Evolutionary conservation across 2,797 vertebrate species (phyloP).

Genomic region (Streptopelia turtur): DNA sequence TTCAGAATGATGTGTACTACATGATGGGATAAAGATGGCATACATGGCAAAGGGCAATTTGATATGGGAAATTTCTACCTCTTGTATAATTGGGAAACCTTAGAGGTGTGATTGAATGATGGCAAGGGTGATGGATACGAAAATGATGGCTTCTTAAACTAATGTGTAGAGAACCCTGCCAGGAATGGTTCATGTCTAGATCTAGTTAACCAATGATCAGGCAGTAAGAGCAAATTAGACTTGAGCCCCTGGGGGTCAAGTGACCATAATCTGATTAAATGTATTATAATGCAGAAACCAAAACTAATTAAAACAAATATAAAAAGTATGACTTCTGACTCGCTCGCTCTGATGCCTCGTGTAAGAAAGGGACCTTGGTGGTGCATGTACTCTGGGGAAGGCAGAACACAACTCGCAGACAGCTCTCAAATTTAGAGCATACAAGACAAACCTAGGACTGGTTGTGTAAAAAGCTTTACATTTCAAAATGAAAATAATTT

Average conservation of each 20-base stretch:
- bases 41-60: neutral
- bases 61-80: neutral
- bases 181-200: conserved; percentile 74
- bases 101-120: conserved; percentile 70
- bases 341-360: neutral
- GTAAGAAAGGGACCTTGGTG: neutral
- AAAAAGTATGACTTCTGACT: conserved; percentile 70
- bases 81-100: conserved; percentile 41
- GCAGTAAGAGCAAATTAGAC: conserved; percentile 66
- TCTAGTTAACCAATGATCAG: conserved; percentile 65
- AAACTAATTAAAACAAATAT: conserved; percentile 67
- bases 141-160: conserved; percentile 74
- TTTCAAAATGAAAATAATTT: neutral
- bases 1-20: neutral
- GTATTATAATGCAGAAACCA: conserved; percentile 73
- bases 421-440: neutral
- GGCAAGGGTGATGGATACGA: conserved; percentile 56
- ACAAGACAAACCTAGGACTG: neutral
- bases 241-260: conserved; percentile 63
- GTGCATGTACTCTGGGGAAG: neutral
- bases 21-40: conserved; percentile 63
- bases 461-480: neutral
- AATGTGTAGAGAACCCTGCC: conserved; percentile 75
- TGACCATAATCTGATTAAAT: conserved; percentile 72
- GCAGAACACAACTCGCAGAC: neutral